phyloP scores from a whole-genome alignment of 2,888 invertebrate species.

The Torymus aiolomorphi region DNA sequence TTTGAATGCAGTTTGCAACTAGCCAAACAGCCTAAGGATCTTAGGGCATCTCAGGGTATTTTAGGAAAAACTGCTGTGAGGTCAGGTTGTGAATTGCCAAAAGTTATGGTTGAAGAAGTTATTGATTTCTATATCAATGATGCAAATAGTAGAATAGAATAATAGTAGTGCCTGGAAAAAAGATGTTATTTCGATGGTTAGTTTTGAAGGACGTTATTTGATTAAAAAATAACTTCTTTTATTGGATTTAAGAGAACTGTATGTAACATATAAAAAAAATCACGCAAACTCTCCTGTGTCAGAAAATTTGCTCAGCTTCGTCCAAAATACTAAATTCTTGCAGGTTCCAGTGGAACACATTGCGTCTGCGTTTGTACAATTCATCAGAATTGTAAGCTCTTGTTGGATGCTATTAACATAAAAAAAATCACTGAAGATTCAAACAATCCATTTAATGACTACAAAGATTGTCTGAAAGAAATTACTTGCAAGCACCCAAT shows the following conservation, averaged over 20 bases:
- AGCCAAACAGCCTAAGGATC: conserved; percentile 9
- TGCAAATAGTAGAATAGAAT: conserved; percentile 15
- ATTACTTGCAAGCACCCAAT: conserved; percentile 8
- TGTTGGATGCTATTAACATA: too few relatives aligned
- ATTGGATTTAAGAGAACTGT: conserved; percentile 13
- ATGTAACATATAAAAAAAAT: neutral
- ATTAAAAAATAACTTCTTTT: conserved; percentile 12
- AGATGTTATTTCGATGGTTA: conserved; percentile 20
- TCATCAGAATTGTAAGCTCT: too few relatives aligned
- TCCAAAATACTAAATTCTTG: conserved; percentile 6
- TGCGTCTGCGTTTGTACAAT: neutral
- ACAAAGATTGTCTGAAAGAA: conserved; percentile 3
- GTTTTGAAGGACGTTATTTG: neutral
- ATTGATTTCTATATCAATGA: conserved; percentile 17
- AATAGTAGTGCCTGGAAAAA: conserved; percentile 27
- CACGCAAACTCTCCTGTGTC: too few relatives aligned
- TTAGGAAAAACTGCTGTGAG: neutral
- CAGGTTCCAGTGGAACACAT: conserved; percentile 16
- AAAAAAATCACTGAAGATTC: neutral
- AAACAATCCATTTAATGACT: neutral
- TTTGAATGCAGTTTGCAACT: conserved; percentile 2
- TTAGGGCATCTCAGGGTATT: conserved; percentile 3
- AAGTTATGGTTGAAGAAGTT: neutral
- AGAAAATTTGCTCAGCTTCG: too few relatives aligned
- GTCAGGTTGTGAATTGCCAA: neutral